Evolutionary conservation across 2,888 invertebrate genomes (phyloP).

Genomic region (Tridacna crocea): DNA sequence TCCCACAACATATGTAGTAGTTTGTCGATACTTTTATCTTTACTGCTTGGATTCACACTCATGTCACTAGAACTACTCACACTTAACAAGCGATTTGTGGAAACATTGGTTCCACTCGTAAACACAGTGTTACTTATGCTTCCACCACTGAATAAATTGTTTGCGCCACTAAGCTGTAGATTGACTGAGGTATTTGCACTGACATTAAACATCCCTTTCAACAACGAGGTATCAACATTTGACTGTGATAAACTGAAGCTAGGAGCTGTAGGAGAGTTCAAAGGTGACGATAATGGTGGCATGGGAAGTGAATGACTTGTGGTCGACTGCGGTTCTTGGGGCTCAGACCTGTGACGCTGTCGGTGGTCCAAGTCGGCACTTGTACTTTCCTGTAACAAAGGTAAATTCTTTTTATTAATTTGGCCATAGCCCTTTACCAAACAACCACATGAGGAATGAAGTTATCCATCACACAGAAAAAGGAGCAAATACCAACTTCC

Average conservation of each 20-base stretch:
- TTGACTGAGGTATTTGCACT: slow-evolving; percentile 34
- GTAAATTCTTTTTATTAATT: too few relatives aligned
- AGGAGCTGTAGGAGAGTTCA: slow-evolving; percentile 51
- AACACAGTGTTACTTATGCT: neutral
- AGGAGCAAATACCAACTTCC: too few relatives aligned
- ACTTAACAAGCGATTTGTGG: slow-evolving; percentile 23
- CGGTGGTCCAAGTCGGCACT: slow-evolving; percentile 74
- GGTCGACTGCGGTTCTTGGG: slow-evolving; percentile 78
- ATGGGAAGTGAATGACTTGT: slow-evolving; percentile 64
- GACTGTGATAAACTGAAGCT: slow-evolving; percentile 48
- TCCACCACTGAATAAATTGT: neutral
- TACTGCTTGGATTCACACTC: neutral
- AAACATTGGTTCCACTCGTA: slow-evolving; percentile 12
- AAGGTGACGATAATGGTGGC: slow-evolving; percentile 60
- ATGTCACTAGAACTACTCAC: slow-evolving; percentile 31
- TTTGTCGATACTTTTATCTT: slow-evolving; percentile 63
- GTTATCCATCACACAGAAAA: too few relatives aligned
- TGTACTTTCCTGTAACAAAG: slow-evolving; percentile 75
- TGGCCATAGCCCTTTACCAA: too few relatives aligned
- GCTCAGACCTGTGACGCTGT: slow-evolving; percentile 78
- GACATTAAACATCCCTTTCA: slow-evolving; percentile 47
- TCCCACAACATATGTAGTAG: slow-evolving; percentile 76
- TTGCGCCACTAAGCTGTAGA: slow-evolving; percentile 29
- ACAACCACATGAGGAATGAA: too few relatives aligned
- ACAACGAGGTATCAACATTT: slow-evolving; percentile 38